Conservation (phyloP, 2,113 vertebrate species). For the Cygnus atratus region DNA sequence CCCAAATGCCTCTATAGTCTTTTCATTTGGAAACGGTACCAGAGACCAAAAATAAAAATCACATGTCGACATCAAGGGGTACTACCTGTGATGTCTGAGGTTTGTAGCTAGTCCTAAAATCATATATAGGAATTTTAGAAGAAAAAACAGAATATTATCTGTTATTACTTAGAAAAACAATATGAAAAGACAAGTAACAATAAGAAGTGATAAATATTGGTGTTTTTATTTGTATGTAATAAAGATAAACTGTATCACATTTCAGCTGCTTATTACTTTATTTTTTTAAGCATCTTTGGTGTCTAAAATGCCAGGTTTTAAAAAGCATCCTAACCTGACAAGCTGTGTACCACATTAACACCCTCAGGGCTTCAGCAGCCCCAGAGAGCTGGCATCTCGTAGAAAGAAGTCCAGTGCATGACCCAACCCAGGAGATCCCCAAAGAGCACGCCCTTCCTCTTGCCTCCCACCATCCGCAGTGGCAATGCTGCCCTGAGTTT, state of each 20-base stretch:
- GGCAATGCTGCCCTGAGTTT: slow-evolving; percentile 25
- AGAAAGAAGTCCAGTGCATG: fast-evolving
- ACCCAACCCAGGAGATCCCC: neutral
- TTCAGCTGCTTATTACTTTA: neutral
- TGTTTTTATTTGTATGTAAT: neutral
- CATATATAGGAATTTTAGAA: neutral
- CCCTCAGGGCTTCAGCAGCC: neutral
- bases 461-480: neutral
- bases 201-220: neutral
- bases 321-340: neutral
- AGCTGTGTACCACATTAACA: no score
- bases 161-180: neutral
- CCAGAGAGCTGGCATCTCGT: neutral
- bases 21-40: neutral
- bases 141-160: neutral
- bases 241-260: neutral
- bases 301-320: neutral
- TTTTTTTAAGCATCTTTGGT: neutral
- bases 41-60: neutral
- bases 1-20: neutral
- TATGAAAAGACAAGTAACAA: neutral
- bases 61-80: neutral
- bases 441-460: neutral
- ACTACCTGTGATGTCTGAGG: neutral
- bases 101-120: neutral